Base-by-base conservation (phyloP, 2,888 invertebrate species). In the Rhaphigaster nebulosa region DNA sequence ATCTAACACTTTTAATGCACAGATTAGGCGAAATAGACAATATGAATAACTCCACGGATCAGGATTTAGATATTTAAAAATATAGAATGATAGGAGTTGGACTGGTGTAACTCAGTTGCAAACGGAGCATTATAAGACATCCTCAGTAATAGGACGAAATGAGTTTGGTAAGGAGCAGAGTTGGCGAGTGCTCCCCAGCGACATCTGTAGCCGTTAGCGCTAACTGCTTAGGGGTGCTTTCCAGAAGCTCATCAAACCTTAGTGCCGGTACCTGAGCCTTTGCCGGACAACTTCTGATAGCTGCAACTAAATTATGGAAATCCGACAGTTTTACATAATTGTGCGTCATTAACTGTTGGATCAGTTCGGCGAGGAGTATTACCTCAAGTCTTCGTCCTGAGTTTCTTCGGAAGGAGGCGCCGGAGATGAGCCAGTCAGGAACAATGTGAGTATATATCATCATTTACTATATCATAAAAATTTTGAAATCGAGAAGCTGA, bases 201-300 rank as follows among this genome's bases (percentile, higher is more conserved):
- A 41, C 54, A 56, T 88, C 88, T 60, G 56, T 88, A 23, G 88
- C 60, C 88, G 88, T 88, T 88, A 88, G 65, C 4, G 15, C 56
- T 88, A 88, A 88, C 56, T 88, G 41, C 88, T 60, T 60, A 87
- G 54, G 87, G 56, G 87, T 84, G 84, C 12, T 45, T 84, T 38
- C 84, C 84, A 45, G 45, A 50, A 84, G 45, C 84, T 84, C 84
- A 84, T 84, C 84, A 84, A 84, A 84, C 84, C 84, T 84, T 84
- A 50, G 84, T 45, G 45, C 45, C 15, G 18, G 34, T 84, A 84
- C 45, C 84, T 84, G 84, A 26, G 26, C 41, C 45, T 5, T 80
- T 41, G 4, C 26, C 80, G 45, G n/a, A n/a, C 45, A 84, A 84
- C 84, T 84, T 84, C 13, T 84, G 84, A 84, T 84, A 45, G 84